Percentiles rank a stretch among this genome's conserved stretches.
phyloP scores from a whole-genome alignment of 2,113 vertebrate species.

The Trichechus manatus region DNA sequence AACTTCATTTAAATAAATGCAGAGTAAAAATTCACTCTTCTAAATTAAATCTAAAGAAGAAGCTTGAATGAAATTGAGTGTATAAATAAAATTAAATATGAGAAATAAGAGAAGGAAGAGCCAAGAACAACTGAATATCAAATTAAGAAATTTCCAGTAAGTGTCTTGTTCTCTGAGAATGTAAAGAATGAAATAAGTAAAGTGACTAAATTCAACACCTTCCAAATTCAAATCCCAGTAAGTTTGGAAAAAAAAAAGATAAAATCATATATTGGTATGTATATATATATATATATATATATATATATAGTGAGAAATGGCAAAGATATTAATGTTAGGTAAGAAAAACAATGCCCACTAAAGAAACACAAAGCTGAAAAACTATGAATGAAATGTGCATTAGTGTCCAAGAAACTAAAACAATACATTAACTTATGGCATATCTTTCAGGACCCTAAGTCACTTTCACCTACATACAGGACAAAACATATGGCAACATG shows the following conservation, averaged over 20 bases:
- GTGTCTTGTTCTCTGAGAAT: neutral
- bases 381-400: constrained; percentile 79
- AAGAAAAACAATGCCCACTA: constrained; percentile 51
- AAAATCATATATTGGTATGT: neutral
- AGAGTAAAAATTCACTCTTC: neutral
- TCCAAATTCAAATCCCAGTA: constrained; percentile 33
- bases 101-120: neutral
- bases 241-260: neutral
- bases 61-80: neutral
- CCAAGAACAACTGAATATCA: neutral
- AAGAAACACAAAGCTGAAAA: constrained; percentile 68
- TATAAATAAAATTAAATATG: neutral
- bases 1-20: neutral
- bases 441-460: constrained; percentile 77
- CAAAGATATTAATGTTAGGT: constrained; percentile 38
- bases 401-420: constrained; percentile 71
- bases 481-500: constrained; percentile 82
- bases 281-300: neutral
- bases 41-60: constrained; percentile 7
- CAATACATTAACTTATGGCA: constrained; percentile 68
- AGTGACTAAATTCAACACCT: neutral
- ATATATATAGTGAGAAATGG: neutral
- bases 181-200: neutral
- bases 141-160: constrained; percentile 18
- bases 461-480: constrained; percentile 79